Conservation (phyloP, 1,140 invertebrate species). For the Hypothenemus hampei region DNA sequence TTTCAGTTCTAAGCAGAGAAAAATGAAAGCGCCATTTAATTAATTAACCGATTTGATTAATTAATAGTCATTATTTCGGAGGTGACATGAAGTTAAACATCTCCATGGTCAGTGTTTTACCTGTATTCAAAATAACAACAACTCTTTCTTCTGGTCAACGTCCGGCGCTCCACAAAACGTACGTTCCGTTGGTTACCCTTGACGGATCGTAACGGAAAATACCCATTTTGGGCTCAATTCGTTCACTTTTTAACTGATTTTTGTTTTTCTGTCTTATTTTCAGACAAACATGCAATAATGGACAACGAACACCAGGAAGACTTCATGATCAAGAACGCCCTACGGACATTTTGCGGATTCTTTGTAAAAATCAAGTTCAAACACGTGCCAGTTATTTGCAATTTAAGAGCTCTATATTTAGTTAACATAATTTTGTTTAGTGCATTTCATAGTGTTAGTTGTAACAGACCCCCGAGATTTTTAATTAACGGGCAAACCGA, state of each 20-base stretch:
- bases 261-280: not conserved
- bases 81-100: no score
- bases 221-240: not conserved
- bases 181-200: constrained; percentile 10
- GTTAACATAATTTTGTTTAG: constrained; percentile 26
- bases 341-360: constrained; percentile 31
- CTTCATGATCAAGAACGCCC: constrained; percentile 18
- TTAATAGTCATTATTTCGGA: no score
- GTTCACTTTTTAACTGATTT: not conserved
- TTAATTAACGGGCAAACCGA: constrained; percentile 81
- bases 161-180: constrained; percentile 5
- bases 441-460: constrained; percentile 19
- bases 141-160: constrained; percentile 12
- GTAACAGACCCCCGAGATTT: constrained; percentile 75
- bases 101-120: constrained; percentile 14
- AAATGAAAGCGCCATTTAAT: no score
- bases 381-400: not conserved
- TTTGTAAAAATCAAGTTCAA: constrained; percentile 37
- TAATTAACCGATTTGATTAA: no score
- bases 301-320: not conserved
- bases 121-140: no score
- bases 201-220: constrained; percentile 7
- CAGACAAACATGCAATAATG: not conserved
- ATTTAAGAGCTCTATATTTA: not conserved
- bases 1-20: no score